Evolutionary conservation across 2,888 invertebrate species (phyloP).

Genomic region (Poecilobothrus nobilitatus): DNA sequence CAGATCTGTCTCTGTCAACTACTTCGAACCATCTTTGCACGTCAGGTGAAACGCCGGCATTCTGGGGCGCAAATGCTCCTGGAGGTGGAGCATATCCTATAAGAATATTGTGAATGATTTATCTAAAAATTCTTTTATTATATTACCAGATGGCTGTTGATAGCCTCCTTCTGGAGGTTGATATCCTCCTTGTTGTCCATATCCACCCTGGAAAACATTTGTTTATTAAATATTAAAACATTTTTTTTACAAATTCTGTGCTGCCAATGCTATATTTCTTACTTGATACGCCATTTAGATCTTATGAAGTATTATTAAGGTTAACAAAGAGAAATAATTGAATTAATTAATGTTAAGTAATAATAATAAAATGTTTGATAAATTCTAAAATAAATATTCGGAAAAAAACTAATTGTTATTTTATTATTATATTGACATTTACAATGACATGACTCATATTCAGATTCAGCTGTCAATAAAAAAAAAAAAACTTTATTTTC

Average conservation of each 20-base stretch:
- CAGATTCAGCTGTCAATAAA: no score
- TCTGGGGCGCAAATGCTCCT: constrained; percentile 42
- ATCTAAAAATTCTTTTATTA: constrained; percentile 9
- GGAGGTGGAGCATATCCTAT: constrained; percentile 37
- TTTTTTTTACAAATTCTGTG: neutral
- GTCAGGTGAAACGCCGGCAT: constrained; percentile 58
- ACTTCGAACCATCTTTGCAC: constrained; percentile 75
- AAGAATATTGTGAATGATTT: neutral
- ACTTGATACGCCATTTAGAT: constrained; percentile 25
- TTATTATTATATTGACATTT: no score
- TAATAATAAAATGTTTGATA: no score
- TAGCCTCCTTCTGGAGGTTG: constrained; percentile 24
- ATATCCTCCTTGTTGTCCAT: constrained; percentile 26
- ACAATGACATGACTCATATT: no score
- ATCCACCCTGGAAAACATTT: constrained; percentile 19
- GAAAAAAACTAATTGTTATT: no score
- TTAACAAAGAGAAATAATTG: no score
- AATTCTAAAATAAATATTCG: no score
- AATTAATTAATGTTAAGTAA: no score
- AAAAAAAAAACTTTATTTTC: no score
- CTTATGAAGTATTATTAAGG: neutral
- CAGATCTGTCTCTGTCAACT: constrained; percentile 76
- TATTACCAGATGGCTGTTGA: constrained; percentile 22
- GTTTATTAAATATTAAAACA: neutral
- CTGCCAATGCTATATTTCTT: constrained; percentile 1